Evolutionary conservation across 2,888 invertebrate species (phyloP), one percentile per base, ranked within the genome.

Genomic region (Tiphia femorata): DNA sequence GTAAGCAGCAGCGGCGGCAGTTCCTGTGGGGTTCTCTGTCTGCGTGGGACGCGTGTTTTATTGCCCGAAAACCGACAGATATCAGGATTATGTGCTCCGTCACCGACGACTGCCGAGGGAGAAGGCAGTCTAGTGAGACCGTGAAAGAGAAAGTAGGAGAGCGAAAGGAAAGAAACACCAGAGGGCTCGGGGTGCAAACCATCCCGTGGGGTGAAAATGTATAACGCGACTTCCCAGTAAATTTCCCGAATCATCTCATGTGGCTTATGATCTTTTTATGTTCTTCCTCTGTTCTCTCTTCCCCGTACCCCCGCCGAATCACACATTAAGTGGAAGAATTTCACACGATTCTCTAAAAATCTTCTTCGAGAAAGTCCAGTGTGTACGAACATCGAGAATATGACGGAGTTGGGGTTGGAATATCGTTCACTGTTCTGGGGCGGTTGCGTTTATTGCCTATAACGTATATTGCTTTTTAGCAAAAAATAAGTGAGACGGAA

Each of bases 21-120:
- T n/a, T n/a, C n/a, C n/a, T 78, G 70, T 68, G 67, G 64, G 58
- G 62, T 64, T 59, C 47, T 61, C 58, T 63, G 62, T 48, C 66
- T 64, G 67, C 67, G 72, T 72, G 73, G 75, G 74, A 76, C 76
- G 78, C 85, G 86, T 86, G 86, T 87, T 87, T 87, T 87, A 87
- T 87, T 87, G 86, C 84, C 85, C 86, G 87, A 87, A 87, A 87
- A 87, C 85, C 86, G 84, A 84, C 85, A 86, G 87, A 87, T 87
- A 87, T 86, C 82, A 67, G 83, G 82, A 83, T 83, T 83, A 83
- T 79, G 78, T 73, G 70, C 56, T 58, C 58, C 60, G 57, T 54
- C 58, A 53, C 52, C 61, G 69, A 29, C 44, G 62, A 47, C 61
- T 54, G 7, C 46, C 12, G 37, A 47, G 30, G 46, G 23, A 17